Conservation (phyloP, 2,113 vertebrate genomes). For the Mesembrinibis cayennensis region DNA sequence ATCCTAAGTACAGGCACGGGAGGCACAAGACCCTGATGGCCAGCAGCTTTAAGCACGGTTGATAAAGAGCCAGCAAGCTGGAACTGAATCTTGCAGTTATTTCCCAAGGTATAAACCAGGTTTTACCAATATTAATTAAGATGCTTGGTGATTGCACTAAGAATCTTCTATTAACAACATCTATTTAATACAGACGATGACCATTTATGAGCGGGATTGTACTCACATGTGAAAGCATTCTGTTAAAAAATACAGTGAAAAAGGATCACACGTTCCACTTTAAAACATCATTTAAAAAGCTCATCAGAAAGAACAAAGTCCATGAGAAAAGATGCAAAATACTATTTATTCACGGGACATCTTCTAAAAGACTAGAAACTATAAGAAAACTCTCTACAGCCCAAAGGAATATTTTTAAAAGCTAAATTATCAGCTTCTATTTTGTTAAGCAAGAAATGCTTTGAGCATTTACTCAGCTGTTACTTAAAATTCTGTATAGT, state of each 20-base stretch:
- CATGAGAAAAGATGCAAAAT: constrained; percentile 31
- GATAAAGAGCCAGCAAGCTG: neutral
- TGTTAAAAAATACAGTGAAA: neutral
- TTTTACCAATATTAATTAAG: neutral
- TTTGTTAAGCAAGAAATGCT: constrained; percentile 20
- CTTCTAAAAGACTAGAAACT: constrained; percentile 21
- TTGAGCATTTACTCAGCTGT: neutral
- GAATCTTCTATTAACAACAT: constrained; percentile 18
- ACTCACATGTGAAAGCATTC: constrained; percentile 16
- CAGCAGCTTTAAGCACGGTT: neutral
- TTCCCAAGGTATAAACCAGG: neutral
- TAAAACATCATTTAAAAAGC: constrained; percentile 26
- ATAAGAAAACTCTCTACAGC: neutral
- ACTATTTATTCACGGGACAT: constrained; percentile 25
- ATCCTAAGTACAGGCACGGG: neutral
- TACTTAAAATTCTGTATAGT: neutral
- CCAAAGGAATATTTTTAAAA: constrained; percentile 8
- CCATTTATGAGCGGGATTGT: neutral
- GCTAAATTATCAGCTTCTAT: neutral
- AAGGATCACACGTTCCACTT: neutral
- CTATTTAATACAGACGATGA: constrained; percentile 8
- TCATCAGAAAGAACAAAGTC: constrained; percentile 39
- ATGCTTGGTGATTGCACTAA: neutral
- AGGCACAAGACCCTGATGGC: neutral
- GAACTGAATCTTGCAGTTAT: neutral